Percentiles rank a stretch among this genome's conserved stretches.
phyloP scores from a whole-genome alignment of 2,797 vertebrate species.

The Phylloscopus collybita region DNA sequence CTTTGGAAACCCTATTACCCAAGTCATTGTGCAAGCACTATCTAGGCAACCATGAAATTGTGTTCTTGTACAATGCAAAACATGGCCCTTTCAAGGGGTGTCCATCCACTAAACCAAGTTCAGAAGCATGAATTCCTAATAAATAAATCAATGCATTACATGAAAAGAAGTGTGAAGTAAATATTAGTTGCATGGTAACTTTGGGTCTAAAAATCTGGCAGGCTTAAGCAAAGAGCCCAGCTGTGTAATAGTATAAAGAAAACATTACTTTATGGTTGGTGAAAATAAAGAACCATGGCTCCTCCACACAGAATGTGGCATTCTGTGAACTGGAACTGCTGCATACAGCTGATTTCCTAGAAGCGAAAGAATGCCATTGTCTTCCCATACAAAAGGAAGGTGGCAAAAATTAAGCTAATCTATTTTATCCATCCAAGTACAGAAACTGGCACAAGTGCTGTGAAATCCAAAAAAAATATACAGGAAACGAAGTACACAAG shows the following conservation, averaged over 20 bases:
- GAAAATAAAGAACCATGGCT: not conserved
- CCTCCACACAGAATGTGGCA: not conserved
- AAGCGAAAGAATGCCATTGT: not conserved
- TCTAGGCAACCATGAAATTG: not conserved
- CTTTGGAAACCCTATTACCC: not conserved
- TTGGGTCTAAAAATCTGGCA: not conserved
- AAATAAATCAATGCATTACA: constrained; percentile 1
- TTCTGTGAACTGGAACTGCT: not conserved
- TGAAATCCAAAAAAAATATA: not conserved
- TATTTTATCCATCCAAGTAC: not conserved
- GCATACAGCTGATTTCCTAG: not conserved
- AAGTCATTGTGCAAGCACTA: not conserved
- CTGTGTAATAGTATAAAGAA: not conserved
- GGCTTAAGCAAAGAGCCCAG: not conserved
- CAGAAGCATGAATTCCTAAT: not conserved
- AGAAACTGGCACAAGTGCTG: not conserved
- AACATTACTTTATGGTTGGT: not conserved
- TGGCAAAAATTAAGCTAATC: not conserved
- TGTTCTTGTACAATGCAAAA: not conserved
- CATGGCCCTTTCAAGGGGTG: not conserved
- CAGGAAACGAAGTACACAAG: not conserved
- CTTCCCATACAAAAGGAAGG: not conserved
- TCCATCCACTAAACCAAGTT: not conserved
- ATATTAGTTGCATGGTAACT: not conserved
- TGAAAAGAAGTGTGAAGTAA: not conserved